Percentiles rank a stretch among this genome's conserved stretches.
Evolutionary conservation across 2,888 invertebrate species (phyloP).

Genomic region (Cerastis rubricosa): DNA sequence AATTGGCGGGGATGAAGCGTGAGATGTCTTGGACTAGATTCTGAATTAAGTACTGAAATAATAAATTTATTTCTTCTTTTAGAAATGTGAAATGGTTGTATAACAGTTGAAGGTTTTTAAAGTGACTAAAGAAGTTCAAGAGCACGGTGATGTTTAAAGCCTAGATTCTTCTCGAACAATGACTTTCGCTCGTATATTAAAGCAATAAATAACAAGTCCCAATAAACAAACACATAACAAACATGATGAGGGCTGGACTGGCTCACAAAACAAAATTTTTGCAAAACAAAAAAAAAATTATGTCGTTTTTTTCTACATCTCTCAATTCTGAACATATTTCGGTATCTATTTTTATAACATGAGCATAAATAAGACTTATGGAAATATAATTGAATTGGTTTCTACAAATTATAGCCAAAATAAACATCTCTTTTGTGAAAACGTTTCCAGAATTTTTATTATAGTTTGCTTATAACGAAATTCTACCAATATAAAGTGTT

Average conservation of each 20-base stretch:
- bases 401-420: not conserved
- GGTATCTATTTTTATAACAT: not conserved
- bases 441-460: conserved; percentile 20
- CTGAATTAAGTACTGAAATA: not conserved
- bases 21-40: not conserved
- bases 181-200: not conserved
- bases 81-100: not conserved
- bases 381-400: conserved; percentile 19
- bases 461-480: conserved; percentile 18
- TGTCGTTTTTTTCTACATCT: not conserved
- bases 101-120: not conserved
- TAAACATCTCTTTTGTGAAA: not conserved
- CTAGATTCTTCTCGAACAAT: not conserved
- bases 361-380: not conserved
- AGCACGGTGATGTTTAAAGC: not conserved
- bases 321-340: not conserved
- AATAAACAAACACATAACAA: not conserved
- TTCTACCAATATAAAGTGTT: conserved; percentile 26
- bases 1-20: conserved; percentile 22
- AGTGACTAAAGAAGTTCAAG: not conserved
- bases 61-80: too few relatives aligned
- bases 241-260: not conserved
- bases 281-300: too few relatives aligned
- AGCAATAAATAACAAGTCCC: not conserved
- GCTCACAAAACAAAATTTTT: too few relatives aligned